Evolutionary conservation across 1,140 invertebrate genomes (phyloP), one percentile per base, ranked within the genome.

Genomic region (Trigoniulus corallinus): DNA sequence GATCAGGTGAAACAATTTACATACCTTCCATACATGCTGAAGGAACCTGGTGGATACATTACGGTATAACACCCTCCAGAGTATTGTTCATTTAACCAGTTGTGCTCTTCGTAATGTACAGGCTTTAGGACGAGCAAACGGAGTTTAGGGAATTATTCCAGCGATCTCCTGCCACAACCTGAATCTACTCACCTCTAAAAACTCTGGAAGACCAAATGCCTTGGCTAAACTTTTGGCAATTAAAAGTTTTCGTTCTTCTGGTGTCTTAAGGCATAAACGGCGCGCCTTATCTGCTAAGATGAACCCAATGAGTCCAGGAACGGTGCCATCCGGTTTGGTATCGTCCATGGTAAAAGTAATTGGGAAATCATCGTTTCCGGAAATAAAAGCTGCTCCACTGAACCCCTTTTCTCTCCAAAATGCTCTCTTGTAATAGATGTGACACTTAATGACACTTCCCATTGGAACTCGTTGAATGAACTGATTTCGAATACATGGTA

Each of bases 401-500:
- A 51, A 21, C 2, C 50, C 50, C 46, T 12, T 10, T 44, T 44
- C 12, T 7, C 57, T 61, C 67, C 67, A 69, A 48, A 67, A 68
- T 20, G 59, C 37, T n/a, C 49, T 60, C 12, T 59, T 51, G 51
- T 67, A 69, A 54, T 65, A 68, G 4, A 65, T 46, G 45, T 66
- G 63, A 3, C 61, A 61, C 52, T 69, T 68, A 26, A 69, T 66
- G 22, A 65, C 61, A 21, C 13, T n/a, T 48, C 67, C 67, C 65
- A 69, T 67, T 0, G 67, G 67, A 20, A 62, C 54, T 26, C 66
- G 51, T 55, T 67, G 66, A 18, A 61, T 59, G 4, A 69, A 53
- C 53, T 69, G 66, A 44, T 59, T 62, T 2, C 62, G 54, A 2
- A 59, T 45, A 41, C 56, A 41, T 0, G 65, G 61, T 7, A 69